Evolutionary conservation across 2,113 vertebrate genomes (phyloP).

Genomic region (Engystomops pustulosus): DNA sequence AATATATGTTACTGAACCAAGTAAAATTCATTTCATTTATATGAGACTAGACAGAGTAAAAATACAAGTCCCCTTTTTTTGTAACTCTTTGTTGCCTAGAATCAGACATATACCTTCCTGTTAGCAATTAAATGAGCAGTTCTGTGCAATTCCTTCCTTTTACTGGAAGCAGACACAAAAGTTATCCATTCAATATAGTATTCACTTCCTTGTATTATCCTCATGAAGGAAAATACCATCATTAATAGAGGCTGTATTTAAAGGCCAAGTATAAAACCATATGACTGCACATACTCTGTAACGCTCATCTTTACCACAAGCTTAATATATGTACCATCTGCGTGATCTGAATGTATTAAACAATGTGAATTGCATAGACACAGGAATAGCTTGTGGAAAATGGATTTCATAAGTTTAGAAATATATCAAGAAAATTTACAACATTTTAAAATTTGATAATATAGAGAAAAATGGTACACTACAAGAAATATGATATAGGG

Average conservation of each 20-base stretch:
- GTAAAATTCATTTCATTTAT: background rate
- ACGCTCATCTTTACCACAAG: background rate
- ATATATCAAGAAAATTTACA: no score
- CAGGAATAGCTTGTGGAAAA: background rate
- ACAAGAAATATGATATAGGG: background rate
- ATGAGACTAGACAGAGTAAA: background rate
- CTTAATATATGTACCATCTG: constrained; percentile 23
- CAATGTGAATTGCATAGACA: background rate
- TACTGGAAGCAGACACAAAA: constrained; percentile 17
- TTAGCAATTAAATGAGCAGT: background rate
- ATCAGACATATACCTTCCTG: background rate
- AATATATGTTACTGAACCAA: no score
- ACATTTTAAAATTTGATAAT: no score
- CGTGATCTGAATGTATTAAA: background rate
- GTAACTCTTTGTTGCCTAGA: background rate
- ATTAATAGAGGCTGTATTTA: constrained; percentile 13
- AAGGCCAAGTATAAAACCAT: constrained; percentile 17
- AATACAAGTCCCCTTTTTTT: background rate
- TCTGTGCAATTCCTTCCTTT: constrained; percentile 1
- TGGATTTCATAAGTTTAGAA: background rate
- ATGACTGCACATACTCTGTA: background rate
- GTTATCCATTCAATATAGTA: background rate
- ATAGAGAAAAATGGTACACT: background rate
- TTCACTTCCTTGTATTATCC: constrained; percentile 33
- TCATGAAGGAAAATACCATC: background rate